Conservation (phyloP, 2,797 vertebrate species). For the Lacerta bilineata region DNA sequence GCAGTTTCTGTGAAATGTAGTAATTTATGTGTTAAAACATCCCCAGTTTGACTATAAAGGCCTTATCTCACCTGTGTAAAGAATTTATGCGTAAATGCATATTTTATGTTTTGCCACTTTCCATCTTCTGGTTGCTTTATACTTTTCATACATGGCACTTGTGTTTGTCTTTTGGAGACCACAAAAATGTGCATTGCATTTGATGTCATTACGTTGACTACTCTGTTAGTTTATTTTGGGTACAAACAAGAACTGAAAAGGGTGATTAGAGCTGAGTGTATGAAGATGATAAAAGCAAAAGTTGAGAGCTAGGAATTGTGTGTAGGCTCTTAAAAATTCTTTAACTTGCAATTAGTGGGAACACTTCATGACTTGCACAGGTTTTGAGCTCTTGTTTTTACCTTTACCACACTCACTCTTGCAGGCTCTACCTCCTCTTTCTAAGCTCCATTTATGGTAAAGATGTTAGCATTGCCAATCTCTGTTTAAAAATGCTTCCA, state of each 20-base stretch:
- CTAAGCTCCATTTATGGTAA: neutral
- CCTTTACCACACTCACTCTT: constrained; percentile 24
- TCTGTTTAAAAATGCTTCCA: constrained; percentile 33
- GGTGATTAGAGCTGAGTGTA: constrained; percentile 32
- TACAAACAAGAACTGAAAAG: constrained; percentile 44
- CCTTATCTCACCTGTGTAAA: constrained; percentile 72
- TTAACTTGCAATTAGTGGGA: constrained; percentile 37
- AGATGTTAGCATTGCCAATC: neutral
- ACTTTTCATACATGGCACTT: constrained; percentile 63
- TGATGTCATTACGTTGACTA: constrained; percentile 53
- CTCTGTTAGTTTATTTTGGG: constrained; percentile 58
- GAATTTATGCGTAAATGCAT: constrained; percentile 74
- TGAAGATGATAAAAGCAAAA: constrained; percentile 38
- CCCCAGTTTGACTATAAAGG: constrained; percentile 73
- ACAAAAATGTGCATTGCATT: constrained; percentile 45
- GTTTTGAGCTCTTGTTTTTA: neutral
- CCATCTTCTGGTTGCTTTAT: constrained; percentile 65
- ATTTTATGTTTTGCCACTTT: constrained; percentile 72
- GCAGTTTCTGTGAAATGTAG: constrained; percentile 68
- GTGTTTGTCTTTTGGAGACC: constrained; percentile 60
- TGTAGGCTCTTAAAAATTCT: constrained; percentile 18
- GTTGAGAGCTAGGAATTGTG: constrained; percentile 38
- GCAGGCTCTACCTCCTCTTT: neutral
- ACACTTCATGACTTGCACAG: neutral
- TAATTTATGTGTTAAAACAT: constrained; percentile 71